These are phyloP conservation scores for Apogon hyalosoma DNA, from an alignment of 2,797 vertebrate genomes.

Conservation along the genomic window DNA sequence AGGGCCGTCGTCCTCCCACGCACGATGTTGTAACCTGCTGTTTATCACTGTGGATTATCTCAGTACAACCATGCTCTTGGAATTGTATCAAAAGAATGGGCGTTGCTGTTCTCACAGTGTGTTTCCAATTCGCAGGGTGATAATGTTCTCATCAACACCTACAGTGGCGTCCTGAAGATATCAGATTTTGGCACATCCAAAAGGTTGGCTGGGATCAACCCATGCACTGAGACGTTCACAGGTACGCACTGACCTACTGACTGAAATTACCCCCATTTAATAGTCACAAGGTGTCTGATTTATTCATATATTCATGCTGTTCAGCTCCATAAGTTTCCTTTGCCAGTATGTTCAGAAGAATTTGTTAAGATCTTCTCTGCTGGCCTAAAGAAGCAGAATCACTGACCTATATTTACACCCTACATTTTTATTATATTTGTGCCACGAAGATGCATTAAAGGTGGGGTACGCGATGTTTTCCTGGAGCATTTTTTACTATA, in stretches of 20 bases:
- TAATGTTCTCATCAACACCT: slow-evolving; percentile 98
- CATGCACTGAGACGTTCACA: slow-evolving; percentile 98
- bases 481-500: too few relatives aligned
- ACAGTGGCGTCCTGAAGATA: slow-evolving; percentile 98
- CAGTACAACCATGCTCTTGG: background rate
- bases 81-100: background rate
- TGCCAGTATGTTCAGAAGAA: too few relatives aligned
- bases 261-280: background rate
- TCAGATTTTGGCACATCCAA: slow-evolving; percentile 99
- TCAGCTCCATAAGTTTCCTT: too few relatives aligned
- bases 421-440: too few relatives aligned
- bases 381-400: too few relatives aligned
- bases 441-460: too few relatives aligned
- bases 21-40: slow-evolving; percentile 22
- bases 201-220: slow-evolving; percentile 96
- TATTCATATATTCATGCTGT: background rate
- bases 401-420: too few relatives aligned
- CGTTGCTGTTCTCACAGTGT: slow-evolving; percentile 32
- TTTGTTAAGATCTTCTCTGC: too few relatives aligned
- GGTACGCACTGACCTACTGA: slow-evolving; percentile 80
- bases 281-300: background rate
- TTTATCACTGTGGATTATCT: slow-evolving; percentile 19
- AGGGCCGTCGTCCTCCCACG: slow-evolving; percentile 9
- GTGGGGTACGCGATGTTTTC: too few relatives aligned
- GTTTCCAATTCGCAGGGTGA: slow-evolving; percentile 87